A percentile compares a stretch with the other conserved stretches of the same genome.
These are phyloP conservation scores for Hycleus phaleratus DNA, from an alignment of 1,140 invertebrate species.

Conservation along the genomic window DNA sequence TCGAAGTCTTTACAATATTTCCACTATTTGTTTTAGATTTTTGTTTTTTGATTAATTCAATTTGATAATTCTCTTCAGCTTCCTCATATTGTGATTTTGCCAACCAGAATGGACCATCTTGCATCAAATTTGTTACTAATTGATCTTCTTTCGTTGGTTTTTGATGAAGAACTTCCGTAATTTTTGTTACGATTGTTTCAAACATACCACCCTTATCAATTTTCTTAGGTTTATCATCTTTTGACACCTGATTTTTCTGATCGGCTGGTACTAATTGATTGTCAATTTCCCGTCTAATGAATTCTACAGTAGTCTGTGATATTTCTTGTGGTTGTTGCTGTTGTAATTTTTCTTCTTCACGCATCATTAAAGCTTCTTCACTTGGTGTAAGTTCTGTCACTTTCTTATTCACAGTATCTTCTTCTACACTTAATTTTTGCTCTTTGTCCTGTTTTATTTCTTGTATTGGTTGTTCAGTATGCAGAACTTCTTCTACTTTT, in stretches of 20 bases:
- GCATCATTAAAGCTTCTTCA: constrained; percentile 11
- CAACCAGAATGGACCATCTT: constrained; percentile 52
- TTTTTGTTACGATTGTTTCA: constrained; percentile 28
- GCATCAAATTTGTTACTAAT: constrained; percentile 37
- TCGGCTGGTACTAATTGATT: neutral
- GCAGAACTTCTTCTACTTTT: too few relatives aligned
- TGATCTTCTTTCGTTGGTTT: constrained; percentile 21
- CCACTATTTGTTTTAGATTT: constrained; percentile 33
- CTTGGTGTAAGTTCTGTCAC: neutral
- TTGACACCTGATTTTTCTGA: neutral
- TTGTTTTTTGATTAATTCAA: constrained; percentile 40
- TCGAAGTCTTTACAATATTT: constrained; percentile 28
- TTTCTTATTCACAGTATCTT: constrained; percentile 1
- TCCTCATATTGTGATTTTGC: constrained; percentile 54
- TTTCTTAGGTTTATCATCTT: constrained; percentile 10
- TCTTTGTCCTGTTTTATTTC: too few relatives aligned
- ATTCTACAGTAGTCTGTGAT: constrained; percentile 2
- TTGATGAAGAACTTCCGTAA: constrained; percentile 24
- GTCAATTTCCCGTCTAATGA: neutral
- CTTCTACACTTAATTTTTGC: neutral
- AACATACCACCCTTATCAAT: constrained; percentile 23
- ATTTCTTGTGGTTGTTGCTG: constrained; percentile 17
- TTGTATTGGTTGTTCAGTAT: too few relatives aligned
- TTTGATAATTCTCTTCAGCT: constrained; percentile 52
- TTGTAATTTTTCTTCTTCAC: constrained; percentile 14